These are phyloP conservation scores for Rhopalosiphum padi DNA, from an alignment of 1,140 invertebrate genomes.

Conservation along the genomic window DNA sequence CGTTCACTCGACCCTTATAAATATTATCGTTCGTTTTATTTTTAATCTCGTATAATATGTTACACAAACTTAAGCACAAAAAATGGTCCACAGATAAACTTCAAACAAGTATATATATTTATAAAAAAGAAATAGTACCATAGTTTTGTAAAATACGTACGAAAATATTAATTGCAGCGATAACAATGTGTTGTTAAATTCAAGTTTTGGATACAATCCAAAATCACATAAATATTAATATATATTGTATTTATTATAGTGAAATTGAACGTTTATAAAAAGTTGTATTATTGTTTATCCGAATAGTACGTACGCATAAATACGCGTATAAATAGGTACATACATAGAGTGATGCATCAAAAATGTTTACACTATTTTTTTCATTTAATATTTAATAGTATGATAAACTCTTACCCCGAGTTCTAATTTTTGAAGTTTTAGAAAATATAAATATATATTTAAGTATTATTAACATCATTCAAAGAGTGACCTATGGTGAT, in stretches of 20 bases:
- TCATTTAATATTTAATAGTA: neutral
- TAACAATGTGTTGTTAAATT: slow-evolving; percentile 4
- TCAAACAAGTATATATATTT: too few relatives aligned
- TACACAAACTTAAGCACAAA: neutral
- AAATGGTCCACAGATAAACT: too few relatives aligned
- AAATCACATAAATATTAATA: neutral
- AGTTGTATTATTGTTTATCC: neutral
- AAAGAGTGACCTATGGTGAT: neutral
- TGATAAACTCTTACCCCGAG: too few relatives aligned
- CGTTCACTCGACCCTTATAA: slow-evolving; percentile 35
- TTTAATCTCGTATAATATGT: neutral
- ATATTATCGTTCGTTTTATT: slow-evolving; percentile 26
- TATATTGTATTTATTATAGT: neutral
- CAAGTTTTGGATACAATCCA: neutral
- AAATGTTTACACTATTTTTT: neutral
- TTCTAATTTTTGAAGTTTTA: too few relatives aligned
- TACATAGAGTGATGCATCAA: neutral
- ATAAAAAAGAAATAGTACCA: too few relatives aligned
- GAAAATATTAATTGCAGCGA: neutral
- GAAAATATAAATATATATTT: neutral
- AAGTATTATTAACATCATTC: neutral
- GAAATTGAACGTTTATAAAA: neutral
- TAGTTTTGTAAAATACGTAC: neutral
- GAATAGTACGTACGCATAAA: neutral
- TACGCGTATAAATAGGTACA: neutral